Evolutionary conservation across 2,113 vertebrate genomes (phyloP), one percentile per base, ranked within the genome.

Genomic region (Psilopsiagon aymara): DNA sequence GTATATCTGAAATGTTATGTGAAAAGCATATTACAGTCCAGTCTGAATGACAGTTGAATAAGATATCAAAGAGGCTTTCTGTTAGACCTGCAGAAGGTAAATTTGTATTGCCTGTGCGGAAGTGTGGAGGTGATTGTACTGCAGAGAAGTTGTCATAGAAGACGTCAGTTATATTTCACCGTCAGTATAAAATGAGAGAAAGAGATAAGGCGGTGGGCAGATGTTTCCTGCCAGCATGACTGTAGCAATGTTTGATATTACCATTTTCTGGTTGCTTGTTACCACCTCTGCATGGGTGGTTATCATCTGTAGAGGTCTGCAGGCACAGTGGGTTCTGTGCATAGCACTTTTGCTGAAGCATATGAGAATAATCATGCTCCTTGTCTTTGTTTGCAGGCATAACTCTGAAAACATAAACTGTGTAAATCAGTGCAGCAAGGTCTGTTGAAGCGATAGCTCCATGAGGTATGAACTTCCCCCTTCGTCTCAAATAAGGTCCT

Each of bases 391-490:
- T 93, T 91, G 52, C 80, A 82, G 69, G 66, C 63, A 52, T 92
- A 96, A 91, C 52, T 92, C 91, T 93, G 88, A 69, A 92, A 94
- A 75, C 28, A 11, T 73, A 78, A 95, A 75, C 47, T 21, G 55
- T 92, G 84, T 96, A 94, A 94, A 95, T 96, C 86, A 94, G 67
- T 69, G 90, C 80, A 93, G 39, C 19, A 37, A 76, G 66, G 73
- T 90, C 86, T 96, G 73, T 86, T 92, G 92, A 93, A 95, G 80
- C 77, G 75, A 74, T 91, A 86, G 90, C 66, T 94, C 76, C 41
- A 10, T 51, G 86, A 96, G 83, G 55, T 96, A 96, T 83, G 80
- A 90, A 71, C 79, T 87, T 11, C 46, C 75, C 19, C 0, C 62
- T 71, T 94, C 0, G 7, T 84, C 66, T 95, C 57, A 92, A 91